Conservation (phyloP, 1,140 invertebrate species). For the Manduca sexta region DNA sequence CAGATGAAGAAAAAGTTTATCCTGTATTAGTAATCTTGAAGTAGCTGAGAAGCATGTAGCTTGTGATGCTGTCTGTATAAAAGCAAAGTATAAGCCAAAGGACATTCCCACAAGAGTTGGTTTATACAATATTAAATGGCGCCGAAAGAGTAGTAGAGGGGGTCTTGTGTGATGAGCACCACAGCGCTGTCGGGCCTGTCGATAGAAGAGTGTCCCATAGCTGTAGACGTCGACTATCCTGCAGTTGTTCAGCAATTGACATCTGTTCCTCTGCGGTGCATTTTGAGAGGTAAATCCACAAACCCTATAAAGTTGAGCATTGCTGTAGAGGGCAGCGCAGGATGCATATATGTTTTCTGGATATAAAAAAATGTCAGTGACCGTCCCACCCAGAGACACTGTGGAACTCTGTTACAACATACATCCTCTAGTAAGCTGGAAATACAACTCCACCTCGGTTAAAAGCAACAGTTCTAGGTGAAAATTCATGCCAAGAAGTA, state of each 20-base stretch:
- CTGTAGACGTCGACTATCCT: slow-evolving; percentile 81
- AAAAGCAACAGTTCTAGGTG: slow-evolving; percentile 73
- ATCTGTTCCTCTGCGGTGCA: slow-evolving; percentile 80
- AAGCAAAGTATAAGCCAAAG: slow-evolving; percentile 59
- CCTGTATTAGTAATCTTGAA: slow-evolving; percentile 54
- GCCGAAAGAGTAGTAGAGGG: slow-evolving; percentile 73
- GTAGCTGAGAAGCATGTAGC: slow-evolving; percentile 61
- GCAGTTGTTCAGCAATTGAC: slow-evolving; percentile 83
- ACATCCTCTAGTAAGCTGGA: slow-evolving; percentile 82
- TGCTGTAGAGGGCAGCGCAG: slow-evolving; percentile 84
- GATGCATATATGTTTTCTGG: slow-evolving; percentile 94
- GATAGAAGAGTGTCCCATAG: slow-evolving; percentile 80
- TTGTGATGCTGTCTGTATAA: slow-evolving; percentile 63
- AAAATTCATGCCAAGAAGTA: slow-evolving; percentile 54
- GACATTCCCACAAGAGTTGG: slow-evolving; percentile 77
- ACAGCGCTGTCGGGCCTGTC: slow-evolving; percentile 73
- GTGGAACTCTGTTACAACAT: slow-evolving; percentile 81
- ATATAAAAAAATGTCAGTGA: slow-evolving; percentile 86
- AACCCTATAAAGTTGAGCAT: slow-evolving; percentile 82
- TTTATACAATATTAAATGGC: slow-evolving; percentile 84
- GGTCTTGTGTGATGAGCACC: slow-evolving; percentile 56
- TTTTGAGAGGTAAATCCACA: slow-evolving; percentile 81
- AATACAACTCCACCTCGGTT: slow-evolving; percentile 80
- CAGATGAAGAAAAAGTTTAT: slow-evolving; percentile 43
- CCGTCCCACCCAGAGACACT: slow-evolving; percentile 77